Percentiles rank a stretch among this genome's conserved stretches.
Conservation (phyloP, 2,113 vertebrate species). For the Bujurquina vittata region DNA sequence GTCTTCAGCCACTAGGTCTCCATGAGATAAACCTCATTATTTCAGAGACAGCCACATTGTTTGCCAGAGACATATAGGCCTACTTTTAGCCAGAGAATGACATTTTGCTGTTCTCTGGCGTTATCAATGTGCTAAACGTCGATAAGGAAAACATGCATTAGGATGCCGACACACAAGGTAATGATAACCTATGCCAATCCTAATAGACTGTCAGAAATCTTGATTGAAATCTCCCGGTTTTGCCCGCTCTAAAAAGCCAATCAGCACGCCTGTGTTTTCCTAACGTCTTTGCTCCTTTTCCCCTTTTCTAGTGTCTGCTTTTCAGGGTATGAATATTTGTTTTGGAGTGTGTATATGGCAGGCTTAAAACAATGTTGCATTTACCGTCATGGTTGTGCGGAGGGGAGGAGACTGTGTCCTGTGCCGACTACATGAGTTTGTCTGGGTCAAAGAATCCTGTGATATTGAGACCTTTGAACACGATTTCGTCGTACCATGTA, state of each 20-base stretch:
- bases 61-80: slow-evolving; percentile 53
- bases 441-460: neutral
- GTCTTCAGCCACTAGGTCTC: slow-evolving; percentile 12
- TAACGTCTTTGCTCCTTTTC: slow-evolving; percentile 7
- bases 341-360: slow-evolving; percentile 12
- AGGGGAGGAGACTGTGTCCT: neutral
- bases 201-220: slow-evolving; percentile 80
- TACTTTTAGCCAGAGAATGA: slow-evolving; percentile 54
- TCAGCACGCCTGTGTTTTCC: slow-evolving; percentile 52
- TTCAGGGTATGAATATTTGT: slow-evolving; percentile 33
- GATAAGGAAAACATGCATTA: slow-evolving; percentile 79
- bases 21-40: slow-evolving; percentile 56
- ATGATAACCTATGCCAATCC: slow-evolving; percentile 82
- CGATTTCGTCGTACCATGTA: no score
- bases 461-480: neutral
- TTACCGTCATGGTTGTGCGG: neutral
- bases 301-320: slow-evolving; percentile 9
- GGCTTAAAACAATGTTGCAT: slow-evolving; percentile 9
- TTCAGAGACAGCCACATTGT: slow-evolving; percentile 61
- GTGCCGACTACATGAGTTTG: neutral
- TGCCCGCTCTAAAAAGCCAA: slow-evolving; percentile 71
- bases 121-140: slow-evolving; percentile 74
- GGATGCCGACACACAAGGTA: slow-evolving; percentile 75
- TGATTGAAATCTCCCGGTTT: slow-evolving; percentile 79
- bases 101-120: slow-evolving; percentile 60